Percentiles rank a stretch among this genome's conserved stretches.
Evolutionary conservation across 2,113 vertebrate species (phyloP).

Genomic region (Dascyllus trimaculatus): DNA sequence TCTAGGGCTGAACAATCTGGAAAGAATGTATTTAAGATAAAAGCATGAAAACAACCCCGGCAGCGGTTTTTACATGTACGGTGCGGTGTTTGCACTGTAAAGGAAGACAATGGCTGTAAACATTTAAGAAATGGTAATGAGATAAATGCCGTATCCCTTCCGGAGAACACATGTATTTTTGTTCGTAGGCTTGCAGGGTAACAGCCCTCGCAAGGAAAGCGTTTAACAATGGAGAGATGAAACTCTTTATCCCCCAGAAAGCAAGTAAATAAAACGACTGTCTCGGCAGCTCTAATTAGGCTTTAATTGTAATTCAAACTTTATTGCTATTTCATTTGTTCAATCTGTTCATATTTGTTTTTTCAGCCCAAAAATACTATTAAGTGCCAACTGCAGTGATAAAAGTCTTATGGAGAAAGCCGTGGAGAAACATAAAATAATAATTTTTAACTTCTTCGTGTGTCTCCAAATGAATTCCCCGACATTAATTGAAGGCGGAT

Average conservation of each 20-base stretch:
- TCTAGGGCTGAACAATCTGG: conserved; percentile 78
- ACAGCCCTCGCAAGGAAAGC: conserved; percentile 36
- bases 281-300: conserved; percentile 39
- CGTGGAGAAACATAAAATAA: background rate
- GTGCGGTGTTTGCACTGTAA: conserved; percentile 60
- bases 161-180: conserved; percentile 64
- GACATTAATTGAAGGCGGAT: conserved; percentile 79
- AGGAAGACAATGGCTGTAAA: conserved; percentile 74
- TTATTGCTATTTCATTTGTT: conserved; percentile 34
- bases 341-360: conserved; percentile 22
- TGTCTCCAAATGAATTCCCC: conserved; percentile 81
- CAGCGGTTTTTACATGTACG: conserved; percentile 64
- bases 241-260: conserved; percentile 55
- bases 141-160: conserved; percentile 72
- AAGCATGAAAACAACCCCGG: conserved; percentile 80
- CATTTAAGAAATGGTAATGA: conserved; percentile 74
- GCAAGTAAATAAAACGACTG: conserved; percentile 42
- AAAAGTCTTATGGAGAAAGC: conserved; percentile 14
- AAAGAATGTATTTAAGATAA: conserved; percentile 82
- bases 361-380: conserved; percentile 30
- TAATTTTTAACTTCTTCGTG: conserved; percentile 36
- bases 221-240: conserved; percentile 50
- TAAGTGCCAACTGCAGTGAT: conserved; percentile 7
- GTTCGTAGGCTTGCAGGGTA: conserved; percentile 17
- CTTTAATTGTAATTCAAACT: conserved; percentile 35